Conservation (phyloP, 2,113 vertebrate species). For the Prinia subflava region DNA sequence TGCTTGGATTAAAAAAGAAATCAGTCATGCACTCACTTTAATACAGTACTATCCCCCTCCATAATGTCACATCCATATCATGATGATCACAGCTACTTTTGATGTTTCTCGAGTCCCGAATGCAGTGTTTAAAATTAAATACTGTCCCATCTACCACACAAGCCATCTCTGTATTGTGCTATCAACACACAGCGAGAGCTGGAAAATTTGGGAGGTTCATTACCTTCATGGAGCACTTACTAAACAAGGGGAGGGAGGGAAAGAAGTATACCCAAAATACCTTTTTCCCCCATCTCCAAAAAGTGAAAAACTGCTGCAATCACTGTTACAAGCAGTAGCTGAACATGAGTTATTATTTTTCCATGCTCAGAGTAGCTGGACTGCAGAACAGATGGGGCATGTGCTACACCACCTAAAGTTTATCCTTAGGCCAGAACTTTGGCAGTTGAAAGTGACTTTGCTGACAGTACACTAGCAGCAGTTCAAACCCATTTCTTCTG, state of each 20-base stretch:
- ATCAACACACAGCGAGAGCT: background rate
- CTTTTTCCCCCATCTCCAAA: background rate
- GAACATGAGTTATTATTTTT: background rate
- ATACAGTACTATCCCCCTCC: background rate
- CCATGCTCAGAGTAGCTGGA: background rate
- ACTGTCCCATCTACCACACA: background rate
- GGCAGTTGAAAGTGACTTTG: background rate
- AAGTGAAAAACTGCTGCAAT: background rate
- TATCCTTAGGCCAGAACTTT: background rate
- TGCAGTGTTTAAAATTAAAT: background rate
- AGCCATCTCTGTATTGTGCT: background rate
- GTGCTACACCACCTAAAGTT: background rate
- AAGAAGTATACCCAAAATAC: background rate
- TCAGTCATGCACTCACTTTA: background rate
- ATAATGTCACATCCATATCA: background rate
- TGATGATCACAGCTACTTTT: background rate
- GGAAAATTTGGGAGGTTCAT: background rate
- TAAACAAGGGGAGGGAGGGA: fast-evolving
- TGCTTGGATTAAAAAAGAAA: background rate
- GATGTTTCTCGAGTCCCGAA: background rate
- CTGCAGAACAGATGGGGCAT: background rate
- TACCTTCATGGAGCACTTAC: background rate
- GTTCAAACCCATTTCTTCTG: background rate
- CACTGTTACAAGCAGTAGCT: background rate
- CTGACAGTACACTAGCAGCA: background rate